A percentile compares a stretch with the other conserved stretches of the same genome.
Conservation (phyloP, 92 coral and sea anemone genomes). For the Plumapathes pennacea region DNA sequence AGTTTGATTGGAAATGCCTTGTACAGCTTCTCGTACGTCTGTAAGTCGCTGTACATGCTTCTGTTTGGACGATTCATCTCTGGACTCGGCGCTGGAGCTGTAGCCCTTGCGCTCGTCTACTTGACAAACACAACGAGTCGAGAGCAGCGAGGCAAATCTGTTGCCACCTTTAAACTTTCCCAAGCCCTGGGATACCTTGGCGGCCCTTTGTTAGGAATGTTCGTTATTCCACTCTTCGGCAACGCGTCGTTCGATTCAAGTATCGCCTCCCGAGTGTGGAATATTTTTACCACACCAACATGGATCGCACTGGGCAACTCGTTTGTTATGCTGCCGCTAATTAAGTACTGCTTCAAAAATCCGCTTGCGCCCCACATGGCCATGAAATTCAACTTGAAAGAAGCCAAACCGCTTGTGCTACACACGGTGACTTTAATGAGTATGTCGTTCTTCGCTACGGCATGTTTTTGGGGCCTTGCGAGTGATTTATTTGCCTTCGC, state of each 20-base stretch:
- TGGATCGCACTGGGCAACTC: slow-evolving; percentile 83
- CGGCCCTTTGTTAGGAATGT: slow-evolving; percentile 79
- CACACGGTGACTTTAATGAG: slow-evolving; percentile 63
- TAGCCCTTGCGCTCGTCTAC: slow-evolving; percentile 79
- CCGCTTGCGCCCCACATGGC: slow-evolving; percentile 97
- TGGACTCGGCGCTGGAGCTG: slow-evolving; percentile 91
- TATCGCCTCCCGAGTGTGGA: slow-evolving; percentile 36
- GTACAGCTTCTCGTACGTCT: slow-evolving; percentile 69
- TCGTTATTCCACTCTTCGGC: slow-evolving; percentile 53
- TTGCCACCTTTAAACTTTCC: slow-evolving; percentile 82
- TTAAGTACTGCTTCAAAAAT: slow-evolving; percentile 80
- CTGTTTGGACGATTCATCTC: slow-evolving; percentile 83
- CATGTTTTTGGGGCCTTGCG: slow-evolving; percentile 82
- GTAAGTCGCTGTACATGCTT: slow-evolving; percentile 73
- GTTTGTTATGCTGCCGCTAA: slow-evolving; percentile 70
- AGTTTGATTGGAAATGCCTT: slow-evolving; percentile 80
- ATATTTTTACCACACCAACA: slow-evolving; percentile 80
- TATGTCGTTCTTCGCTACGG: slow-evolving; percentile 65
- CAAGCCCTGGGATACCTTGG: slow-evolving; percentile 88
- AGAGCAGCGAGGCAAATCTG: slow-evolving; percentile 82
- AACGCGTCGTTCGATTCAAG: slow-evolving; percentile 15
- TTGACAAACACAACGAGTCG: slow-evolving; percentile 83
- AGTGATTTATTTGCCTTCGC: slow-evolving; percentile 85
- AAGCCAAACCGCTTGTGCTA: slow-evolving; percentile 70
- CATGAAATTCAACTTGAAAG: slow-evolving; percentile 78